These are phyloP conservation scores for Pan troglodytes DNA, from an alignment of 2,113 vertebrate genomes.

Conservation along the genomic window DNA sequence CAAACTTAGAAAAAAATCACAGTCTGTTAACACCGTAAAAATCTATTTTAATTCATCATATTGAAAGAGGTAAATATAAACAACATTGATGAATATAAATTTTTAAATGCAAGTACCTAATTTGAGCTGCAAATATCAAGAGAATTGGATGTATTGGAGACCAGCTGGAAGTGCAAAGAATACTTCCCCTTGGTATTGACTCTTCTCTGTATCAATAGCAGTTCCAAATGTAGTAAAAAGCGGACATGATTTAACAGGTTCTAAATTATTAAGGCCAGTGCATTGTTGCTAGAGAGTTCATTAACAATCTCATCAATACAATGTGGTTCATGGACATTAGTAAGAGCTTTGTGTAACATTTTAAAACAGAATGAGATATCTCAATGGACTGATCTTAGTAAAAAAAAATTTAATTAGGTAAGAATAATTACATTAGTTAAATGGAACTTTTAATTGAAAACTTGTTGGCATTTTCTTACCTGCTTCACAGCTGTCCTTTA, in stretches of 20 bases:
- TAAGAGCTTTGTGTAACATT: conserved; percentile 54
- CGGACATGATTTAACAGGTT: conserved; percentile 49
- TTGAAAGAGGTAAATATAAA: conserved; percentile 21
- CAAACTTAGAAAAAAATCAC: conserved; percentile 2
- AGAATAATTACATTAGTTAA: conserved; percentile 73
- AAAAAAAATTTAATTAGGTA: conserved; percentile 75
- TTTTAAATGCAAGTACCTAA: conserved; percentile 49
- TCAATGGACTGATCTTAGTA: conserved; percentile 65
- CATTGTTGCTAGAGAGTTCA: conserved; percentile 55
- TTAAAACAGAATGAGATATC: conserved; percentile 67
- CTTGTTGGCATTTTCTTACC: conserved; percentile 55
- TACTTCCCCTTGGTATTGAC: conserved; percentile 48
- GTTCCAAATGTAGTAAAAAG: conserved; percentile 56
- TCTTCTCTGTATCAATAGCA: conserved; percentile 56
- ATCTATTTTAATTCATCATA: conserved; percentile 34
- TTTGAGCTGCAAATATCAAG: conserved; percentile 45
- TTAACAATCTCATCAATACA: conserved; percentile 59
- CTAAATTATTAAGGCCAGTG: conserved; percentile 70
- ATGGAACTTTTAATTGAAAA: conserved; percentile 81
- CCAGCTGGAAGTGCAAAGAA: conserved; percentile 47
- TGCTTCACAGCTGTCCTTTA: conserved; percentile 56
- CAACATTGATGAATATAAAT: background rate
- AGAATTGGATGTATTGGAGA: conserved; percentile 48
- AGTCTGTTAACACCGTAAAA: background rate
- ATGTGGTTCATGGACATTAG: background rate